Base-by-base conservation (phyloP, 2,888 invertebrate species). In the Ametastegia equiseti region DNA sequence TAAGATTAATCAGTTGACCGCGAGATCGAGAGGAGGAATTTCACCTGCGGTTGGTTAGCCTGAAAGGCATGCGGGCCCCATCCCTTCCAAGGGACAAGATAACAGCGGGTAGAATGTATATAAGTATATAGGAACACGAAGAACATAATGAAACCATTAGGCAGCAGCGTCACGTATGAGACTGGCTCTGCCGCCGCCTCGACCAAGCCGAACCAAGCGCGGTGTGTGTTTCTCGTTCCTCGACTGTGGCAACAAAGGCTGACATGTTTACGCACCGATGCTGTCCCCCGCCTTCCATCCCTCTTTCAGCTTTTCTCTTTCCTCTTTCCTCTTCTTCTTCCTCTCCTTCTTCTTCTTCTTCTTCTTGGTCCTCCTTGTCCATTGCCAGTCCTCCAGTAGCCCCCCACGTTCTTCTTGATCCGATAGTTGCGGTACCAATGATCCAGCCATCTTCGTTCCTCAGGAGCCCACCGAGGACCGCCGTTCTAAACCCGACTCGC, bases 101-200 rank as follows among this genome's bases (percentile, higher is more conserved):
- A 54, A 36, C 75, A 36, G 50, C 50, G 33, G n/a, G 50, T 11
- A 47, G 71, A 71, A 71, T 71, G 71, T 30, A 71, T 71, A 71
- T 71, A 71, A 71, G 45, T 71, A 71, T 71, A 71, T 67, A 67
- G 65, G 36, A 54, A 75, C 75, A 75, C 75, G 75, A 65, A 54
- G 30, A 69, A 81, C 75, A 83, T 85, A 86, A 86, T 86, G 85
- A 86, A 85, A 86, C 82, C 86, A 86, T 85, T 86, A 86, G 82
- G 65, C 81, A 81, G 77, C 82, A 67, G 80, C 65, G 75, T 83
- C 84, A 85, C 83, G 83, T 80, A 80, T 50, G n/a, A 69, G 57
- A 69, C 71, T 84, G 86, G 77, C 50, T 50, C 50, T 69, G 80
- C 81, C 75, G 71, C 71, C 50, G 33, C 54, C 36, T 50, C 36